Conservation (phyloP, 2,113 vertebrate genomes). For the Montifringilla adamsi region DNA sequence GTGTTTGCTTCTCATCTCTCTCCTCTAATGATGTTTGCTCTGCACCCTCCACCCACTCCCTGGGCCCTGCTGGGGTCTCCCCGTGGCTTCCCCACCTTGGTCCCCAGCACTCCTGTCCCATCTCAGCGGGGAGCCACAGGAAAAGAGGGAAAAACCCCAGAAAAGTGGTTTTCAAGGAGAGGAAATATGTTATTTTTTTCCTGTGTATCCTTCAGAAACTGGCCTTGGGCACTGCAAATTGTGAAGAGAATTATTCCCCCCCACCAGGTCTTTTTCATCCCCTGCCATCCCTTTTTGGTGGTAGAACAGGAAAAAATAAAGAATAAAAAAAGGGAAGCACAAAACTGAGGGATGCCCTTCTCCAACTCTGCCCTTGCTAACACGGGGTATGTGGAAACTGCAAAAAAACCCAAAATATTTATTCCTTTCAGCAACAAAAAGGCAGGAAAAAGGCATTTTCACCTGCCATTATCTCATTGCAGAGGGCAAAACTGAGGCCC, state of each 20-base stretch:
- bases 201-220: neutral
- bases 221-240: neutral
- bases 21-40: conserved; percentile 69
- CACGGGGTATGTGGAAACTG: rapidly evolving
- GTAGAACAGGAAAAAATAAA: neutral
- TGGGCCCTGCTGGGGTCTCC: neutral
- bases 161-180: neutral
- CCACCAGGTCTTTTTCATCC: neutral
- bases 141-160: neutral
- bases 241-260: neutral
- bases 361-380: neutral
- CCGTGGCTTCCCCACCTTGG: neutral
- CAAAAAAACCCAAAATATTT: neutral
- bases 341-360: neutral
- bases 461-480: neutral
- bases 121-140: rapidly evolving
- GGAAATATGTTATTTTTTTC: neutral
- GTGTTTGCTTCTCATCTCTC: conserved; percentile 70
- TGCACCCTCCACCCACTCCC: neutral
- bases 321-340: neutral
- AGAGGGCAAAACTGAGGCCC: neutral
- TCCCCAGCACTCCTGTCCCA: neutral
- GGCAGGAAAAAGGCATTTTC: neutral
- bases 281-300: neutral
- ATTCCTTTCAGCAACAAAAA: neutral